A percentile compares a stretch with the other conserved stretches of the same genome.
These are phyloP conservation scores for Tringa solitaria DNA, from an alignment of 2,113 vertebrate genomes.

Conservation along the genomic window DNA sequence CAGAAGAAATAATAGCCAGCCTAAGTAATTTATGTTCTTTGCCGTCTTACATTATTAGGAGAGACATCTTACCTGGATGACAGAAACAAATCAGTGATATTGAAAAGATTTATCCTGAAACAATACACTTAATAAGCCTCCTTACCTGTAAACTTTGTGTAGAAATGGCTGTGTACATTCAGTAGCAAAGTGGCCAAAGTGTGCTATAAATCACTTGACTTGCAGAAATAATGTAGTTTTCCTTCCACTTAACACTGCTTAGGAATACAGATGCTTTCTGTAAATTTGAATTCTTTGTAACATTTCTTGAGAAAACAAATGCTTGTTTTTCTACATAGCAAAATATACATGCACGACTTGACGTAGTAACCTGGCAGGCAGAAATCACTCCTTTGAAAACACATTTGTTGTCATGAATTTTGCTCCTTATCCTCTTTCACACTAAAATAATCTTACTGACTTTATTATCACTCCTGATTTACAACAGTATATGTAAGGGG, in stretches of 20 bases:
- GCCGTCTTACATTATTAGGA: background rate
- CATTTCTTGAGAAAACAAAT: background rate
- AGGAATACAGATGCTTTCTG: background rate
- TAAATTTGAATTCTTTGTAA: conserved; percentile 14
- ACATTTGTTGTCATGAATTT: background rate
- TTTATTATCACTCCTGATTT: background rate
- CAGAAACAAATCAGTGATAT: background rate
- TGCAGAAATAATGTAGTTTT: conserved; percentile 44
- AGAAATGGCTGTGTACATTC: background rate
- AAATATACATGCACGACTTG: background rate
- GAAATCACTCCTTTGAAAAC: background rate
- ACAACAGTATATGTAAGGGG: background rate
- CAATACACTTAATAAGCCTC: background rate
- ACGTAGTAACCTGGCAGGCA: background rate
- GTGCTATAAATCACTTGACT: conserved; percentile 21
- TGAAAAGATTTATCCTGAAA: conserved; percentile 9
- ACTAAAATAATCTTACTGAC: background rate
- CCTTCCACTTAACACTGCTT: background rate
- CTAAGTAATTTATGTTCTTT: background rate
- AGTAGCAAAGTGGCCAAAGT: background rate
- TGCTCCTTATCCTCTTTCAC: background rate
- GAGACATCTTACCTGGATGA: background rate
- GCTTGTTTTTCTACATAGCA: background rate
- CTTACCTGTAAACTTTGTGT: background rate
- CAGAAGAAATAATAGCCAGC: background rate